Evolutionary conservation across 2,888 invertebrate genomes (phyloP), one percentile per base, ranked within the genome.

Genomic region (Blastobasis adustella): DNA sequence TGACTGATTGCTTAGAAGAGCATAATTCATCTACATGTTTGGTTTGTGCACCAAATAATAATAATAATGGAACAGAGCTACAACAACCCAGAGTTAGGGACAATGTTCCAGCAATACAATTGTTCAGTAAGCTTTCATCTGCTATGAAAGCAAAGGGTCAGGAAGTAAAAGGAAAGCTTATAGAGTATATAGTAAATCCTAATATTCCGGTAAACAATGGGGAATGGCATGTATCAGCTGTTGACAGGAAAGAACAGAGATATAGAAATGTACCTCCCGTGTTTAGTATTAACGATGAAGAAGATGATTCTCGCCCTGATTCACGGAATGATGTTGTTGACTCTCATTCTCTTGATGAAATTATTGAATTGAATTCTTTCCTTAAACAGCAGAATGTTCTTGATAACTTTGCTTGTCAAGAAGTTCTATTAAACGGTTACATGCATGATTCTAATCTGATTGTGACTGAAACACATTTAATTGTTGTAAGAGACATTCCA

Each of bases 171-270:
- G 97, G 94, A 38, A 97, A 95, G 82, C 80, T 98, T 50, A 93
- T 96, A 61, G 98, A 97, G 79, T 98, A 98, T 70, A 98, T 98
- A 61, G 96, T 96, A 0, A 98, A 97, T 89, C 95, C 96, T 2
- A 92, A 91, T 61, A 89, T 90, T 1, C 92, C 87, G 49, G 69
- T 77, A 44, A 80, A 88, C 40, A 89, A 89, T 57, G 90, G 90
- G 43, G 95, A 95, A 69, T 91, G 94, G 68, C 96, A 96, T 73
- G 97, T 98, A 4, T 96, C 95, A 51, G 94, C 94, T 60, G 91
- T 89, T 53, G 96, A 97, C 69, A 93, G 93, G 73, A 93, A 94
- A 65, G 95, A 95, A n/a, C 96, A 94, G 79, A 91, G 95, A 45
- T 97, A 97, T 76, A 91, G 97, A 62, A 96, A 96, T 82, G 94